Base-by-base conservation (phyloP, 2,888 invertebrate species). In the Drosophila emarginata region DNA sequence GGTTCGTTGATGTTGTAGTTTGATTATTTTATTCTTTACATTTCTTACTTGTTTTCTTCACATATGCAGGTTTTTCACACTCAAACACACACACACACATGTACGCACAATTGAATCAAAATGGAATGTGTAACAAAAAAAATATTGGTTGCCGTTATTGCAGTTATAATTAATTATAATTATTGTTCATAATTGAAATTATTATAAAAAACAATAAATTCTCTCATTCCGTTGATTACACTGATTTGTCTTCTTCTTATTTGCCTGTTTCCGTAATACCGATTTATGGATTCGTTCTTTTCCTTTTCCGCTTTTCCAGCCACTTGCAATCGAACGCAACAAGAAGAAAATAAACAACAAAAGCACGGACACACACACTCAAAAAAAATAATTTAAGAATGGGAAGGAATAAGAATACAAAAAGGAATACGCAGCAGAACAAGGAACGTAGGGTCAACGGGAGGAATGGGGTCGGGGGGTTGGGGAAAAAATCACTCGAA, bases 51-150 rank as follows among this genome's bases (percentile, higher is more conserved):
- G 2, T 37, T 15, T 28, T 45, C 53, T 60, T 67, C 63, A 58
- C 64, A 66, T 79, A 9, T 15, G 61, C 72, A 72, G 73, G 80
- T 80, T 87, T 77, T 82, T 82, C 70, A 77, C 84, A 87, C 79
- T 79, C 72, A 69, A 11, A 21, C 45, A 45, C 21, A 21, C 79
- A 81, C 79, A 77, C 72, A 64, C 12, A 21, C 45, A 45, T 12
- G 12, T 21, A 45, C 45, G 67, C 75, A 81, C 79, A 81, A 77
- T 77, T 40, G 64, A 81, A 67, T 70, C 32, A 64, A 76, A 69
- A 66, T 79, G 87, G 82, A 82, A 87, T 87, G 84, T 73, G 61
- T 66, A 61, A 56, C 56, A 67, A 61, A 65, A 62, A 65, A 58
- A 70, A 67, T 61, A 59, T 51, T 39, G 21, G 60, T 57, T 67